Evolutionary conservation across 2,888 invertebrate genomes (phyloP).

Genomic region (Mimas tiliae): DNA sequence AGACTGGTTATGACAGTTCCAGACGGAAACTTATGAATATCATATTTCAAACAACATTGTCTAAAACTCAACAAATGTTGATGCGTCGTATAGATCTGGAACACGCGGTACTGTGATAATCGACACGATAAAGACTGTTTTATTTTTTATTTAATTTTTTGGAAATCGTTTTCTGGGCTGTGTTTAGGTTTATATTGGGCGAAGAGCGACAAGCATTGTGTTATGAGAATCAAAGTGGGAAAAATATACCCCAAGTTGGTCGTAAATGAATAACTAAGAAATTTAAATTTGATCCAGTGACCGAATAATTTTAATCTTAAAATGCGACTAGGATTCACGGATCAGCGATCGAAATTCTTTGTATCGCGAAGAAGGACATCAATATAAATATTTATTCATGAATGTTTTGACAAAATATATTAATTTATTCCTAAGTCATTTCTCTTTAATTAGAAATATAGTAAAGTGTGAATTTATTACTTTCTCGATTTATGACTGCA

Average conservation of each 20-base stretch:
- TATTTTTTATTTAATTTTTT: constrained; percentile 31
- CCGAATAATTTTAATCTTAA: not conserved
- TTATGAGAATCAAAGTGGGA: not conserved
- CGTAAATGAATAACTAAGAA: not conserved
- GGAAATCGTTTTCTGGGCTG: constrained; percentile 55
- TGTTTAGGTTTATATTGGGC: constrained; percentile 53
- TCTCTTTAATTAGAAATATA: constrained; percentile 36
- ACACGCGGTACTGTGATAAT: constrained; percentile 62
- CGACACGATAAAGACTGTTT: constrained; percentile 58
- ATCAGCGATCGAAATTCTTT: not conserved
- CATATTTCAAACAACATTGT: not conserved
- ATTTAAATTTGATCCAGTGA: not conserved
- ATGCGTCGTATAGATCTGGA: constrained; percentile 19
- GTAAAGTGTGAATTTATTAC: constrained; percentile 36
- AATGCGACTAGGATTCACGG: not conserved
- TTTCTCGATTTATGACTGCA: constrained; percentile 42
- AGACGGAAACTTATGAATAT: not conserved
- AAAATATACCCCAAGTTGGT: not conserved
- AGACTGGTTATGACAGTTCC: constrained; percentile 24
- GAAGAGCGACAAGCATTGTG: constrained; percentile 33
- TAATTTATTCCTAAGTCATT: constrained; percentile 22
- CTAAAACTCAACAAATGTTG: not conserved
- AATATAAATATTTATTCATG: not conserved
- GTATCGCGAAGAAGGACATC: not conserved
- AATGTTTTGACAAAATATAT: not conserved